Evolutionary conservation across 2,797 vertebrate species (phyloP).

Genomic region (Clarias platycephalus): DNA sequence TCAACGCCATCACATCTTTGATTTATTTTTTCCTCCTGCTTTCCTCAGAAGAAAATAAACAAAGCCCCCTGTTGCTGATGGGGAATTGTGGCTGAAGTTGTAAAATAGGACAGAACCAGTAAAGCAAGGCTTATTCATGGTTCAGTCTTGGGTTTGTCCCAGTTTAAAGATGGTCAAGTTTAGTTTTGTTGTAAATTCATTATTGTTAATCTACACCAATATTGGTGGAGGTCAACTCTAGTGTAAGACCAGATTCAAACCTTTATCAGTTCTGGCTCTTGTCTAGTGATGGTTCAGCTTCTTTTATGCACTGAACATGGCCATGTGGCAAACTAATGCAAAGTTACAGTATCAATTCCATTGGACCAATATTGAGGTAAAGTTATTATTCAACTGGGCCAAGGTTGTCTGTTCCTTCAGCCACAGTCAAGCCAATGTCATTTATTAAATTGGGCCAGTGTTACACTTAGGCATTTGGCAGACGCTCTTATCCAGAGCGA

Average conservation of each 20-base stretch:
- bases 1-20: conserved; percentile 40
- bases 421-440: background rate
- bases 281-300: background rate
- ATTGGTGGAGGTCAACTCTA: background rate
- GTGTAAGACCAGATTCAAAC: background rate
- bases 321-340: background rate
- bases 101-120: background rate
- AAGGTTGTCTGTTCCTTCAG: background rate
- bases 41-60: conserved; percentile 36
- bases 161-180: background rate
- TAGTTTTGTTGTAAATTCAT: background rate
- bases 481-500: too few relatives aligned
- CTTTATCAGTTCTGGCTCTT: too few relatives aligned
- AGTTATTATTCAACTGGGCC: too few relatives aligned
- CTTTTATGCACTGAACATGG: background rate
- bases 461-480: too few relatives aligned
- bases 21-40: conserved; percentile 39
- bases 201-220: background rate
- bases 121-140: background rate
- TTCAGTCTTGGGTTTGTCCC: background rate
- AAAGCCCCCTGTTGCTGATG: conserved; percentile 29
- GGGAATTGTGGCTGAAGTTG: conserved; percentile 32
- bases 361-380: background rate
- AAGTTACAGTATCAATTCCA: too few relatives aligned
- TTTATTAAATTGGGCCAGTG: background rate